A percentile compares a stretch with the other conserved stretches of the same genome.
These are phyloP conservation scores for Hippopotamus amphibius DNA, from an alignment of 2,113 vertebrate genomes.

Conservation along the genomic window DNA sequence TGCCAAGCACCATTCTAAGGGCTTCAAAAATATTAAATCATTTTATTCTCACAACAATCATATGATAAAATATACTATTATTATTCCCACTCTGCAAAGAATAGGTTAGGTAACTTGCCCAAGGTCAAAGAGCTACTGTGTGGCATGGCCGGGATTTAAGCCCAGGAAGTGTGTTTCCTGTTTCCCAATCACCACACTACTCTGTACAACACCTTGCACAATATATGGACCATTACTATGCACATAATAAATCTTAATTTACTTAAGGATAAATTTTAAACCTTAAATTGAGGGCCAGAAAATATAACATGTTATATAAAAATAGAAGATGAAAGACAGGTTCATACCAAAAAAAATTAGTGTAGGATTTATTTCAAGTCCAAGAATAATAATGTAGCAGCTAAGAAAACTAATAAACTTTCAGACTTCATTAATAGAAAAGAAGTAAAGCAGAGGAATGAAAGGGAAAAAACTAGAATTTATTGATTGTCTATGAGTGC, in stretches of 20 bases:
- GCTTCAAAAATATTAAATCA: neutral
- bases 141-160: neutral
- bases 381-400: neutral
- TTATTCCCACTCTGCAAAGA: neutral
- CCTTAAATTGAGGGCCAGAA: neutral
- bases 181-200: neutral
- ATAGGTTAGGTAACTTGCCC: neutral
- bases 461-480: neutral
- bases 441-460: neutral
- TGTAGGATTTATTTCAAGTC: neutral
- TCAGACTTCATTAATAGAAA: neutral
- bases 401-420: neutral
- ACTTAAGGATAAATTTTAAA: conserved; percentile 22
- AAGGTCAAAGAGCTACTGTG: neutral
- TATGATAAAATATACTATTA: neutral
- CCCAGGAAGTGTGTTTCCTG: neutral
- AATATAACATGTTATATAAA: neutral
- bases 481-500: neutral
- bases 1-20: neutral
- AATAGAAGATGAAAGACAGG: neutral
- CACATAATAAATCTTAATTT: neutral
- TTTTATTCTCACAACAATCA: neutral
- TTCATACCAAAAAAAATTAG: neutral
- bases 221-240: neutral
- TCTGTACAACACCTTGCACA: neutral